Conservation (phyloP, 1,140 invertebrate genomes). For the Pachyrhynchus sulphureomaculatus region DNA sequence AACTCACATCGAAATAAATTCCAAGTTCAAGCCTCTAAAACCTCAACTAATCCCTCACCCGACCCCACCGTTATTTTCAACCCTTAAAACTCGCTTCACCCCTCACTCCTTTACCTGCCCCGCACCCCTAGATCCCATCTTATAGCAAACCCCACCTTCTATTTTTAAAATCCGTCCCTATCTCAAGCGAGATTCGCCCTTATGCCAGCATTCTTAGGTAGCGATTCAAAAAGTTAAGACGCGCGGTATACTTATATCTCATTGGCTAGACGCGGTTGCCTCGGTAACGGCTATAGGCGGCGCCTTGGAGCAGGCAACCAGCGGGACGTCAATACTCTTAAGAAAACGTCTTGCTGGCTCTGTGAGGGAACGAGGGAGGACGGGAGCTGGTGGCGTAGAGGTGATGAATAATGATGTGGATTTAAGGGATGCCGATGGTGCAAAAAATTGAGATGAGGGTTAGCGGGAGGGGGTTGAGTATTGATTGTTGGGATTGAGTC, state of each 20-base stretch:
- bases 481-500: neutral
- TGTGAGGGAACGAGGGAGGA: neutral
- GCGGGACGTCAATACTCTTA: slow-evolving; percentile 29
- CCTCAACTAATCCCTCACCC: neutral
- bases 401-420: slow-evolving; percentile 16
- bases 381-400: neutral
- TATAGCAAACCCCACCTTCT: slow-evolving; percentile 16
- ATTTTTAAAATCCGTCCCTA: slow-evolving; percentile 24
- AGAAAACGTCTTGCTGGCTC: slow-evolving; percentile 15
- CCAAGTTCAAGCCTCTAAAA: slow-evolving; percentile 6
- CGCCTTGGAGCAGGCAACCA: slow-evolving; percentile 28
- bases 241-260: slow-evolving; percentile 31
- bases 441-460: neutral
- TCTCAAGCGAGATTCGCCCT: slow-evolving; percentile 30
- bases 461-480: neutral
- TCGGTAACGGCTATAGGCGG: slow-evolving; percentile 28
- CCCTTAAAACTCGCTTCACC: slow-evolving; percentile 12
- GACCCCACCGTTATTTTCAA: slow-evolving; percentile 1
- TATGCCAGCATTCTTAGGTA: slow-evolving; percentile 32
- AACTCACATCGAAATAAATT: no score
- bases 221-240: slow-evolving; percentile 32
- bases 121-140: slow-evolving; percentile 7
- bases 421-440: neutral
- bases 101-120: neutral
- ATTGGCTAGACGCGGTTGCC: slow-evolving; percentile 31